Evolutionary conservation across 2,113 vertebrate genomes (phyloP).

Genomic region (Zosterops japonicus): DNA sequence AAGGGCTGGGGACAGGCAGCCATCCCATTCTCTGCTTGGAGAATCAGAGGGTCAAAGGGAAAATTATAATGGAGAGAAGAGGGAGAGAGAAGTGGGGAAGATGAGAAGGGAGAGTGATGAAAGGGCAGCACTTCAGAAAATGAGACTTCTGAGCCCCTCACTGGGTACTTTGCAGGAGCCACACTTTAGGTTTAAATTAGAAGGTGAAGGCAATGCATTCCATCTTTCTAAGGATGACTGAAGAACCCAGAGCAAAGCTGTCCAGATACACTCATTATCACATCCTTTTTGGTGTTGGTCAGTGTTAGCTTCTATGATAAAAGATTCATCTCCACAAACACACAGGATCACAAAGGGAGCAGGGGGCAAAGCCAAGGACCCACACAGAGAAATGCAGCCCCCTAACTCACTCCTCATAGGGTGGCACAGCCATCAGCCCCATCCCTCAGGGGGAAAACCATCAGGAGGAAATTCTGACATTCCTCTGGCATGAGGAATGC

Average conservation of each 20-base stretch:
- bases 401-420: fast-evolving
- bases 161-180: neutral
- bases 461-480: neutral
- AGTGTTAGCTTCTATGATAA: neutral
- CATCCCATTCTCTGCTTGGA: neutral
- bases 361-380: neutral
- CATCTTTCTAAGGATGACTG: neutral
- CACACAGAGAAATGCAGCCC: neutral
- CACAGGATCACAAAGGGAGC: neutral
- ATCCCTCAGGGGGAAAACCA: neutral
- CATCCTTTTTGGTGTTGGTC: neutral
- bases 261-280: neutral
- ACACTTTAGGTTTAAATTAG: neutral
- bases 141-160: neutral
- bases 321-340: neutral
- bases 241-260: neutral
- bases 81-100: neutral
- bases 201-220: neutral
- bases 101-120: neutral
- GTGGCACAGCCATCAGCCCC: neutral
- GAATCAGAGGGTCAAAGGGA: neutral
- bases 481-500: neutral
- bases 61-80: neutral
- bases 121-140: neutral
- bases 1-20: neutral